Evolutionary conservation across 23 tunicate species (phyloP), one percentile per base, ranked within the genome.

Genomic region (Halocynthia aurantium): DNA sequence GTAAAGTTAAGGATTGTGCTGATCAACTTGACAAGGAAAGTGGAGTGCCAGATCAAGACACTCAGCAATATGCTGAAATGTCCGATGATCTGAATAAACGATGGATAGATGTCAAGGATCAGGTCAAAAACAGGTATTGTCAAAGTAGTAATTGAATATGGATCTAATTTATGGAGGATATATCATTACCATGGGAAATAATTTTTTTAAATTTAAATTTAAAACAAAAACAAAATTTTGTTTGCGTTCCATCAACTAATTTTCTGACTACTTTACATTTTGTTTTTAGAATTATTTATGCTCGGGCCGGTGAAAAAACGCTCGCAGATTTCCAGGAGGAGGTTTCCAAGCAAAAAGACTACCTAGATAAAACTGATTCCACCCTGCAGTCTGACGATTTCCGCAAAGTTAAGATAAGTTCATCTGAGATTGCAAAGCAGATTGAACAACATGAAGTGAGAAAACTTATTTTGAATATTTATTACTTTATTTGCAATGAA

Each of bases 81-180:
- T 69, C 88, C 0, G 50, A 68, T 6, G 88, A 84, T 60, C 58
- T 89, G 62, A 76, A 53, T 13, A 77, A 89, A 22, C 69, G 96
- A 80, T 89, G 96, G 96, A 61, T 84, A 8, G 67, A 44, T 5
- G 82, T 80, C 6, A 89, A 89, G 64, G 68, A 89, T n/a, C 96
- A 89, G 76, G 71, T 89, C 22, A 70, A 62, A 22, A 80, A 89
- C 21, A 89, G 96, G 96, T 89, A 70, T 18, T 15, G 10, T 78
- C 53, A 51, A 22, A 11, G 4, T 18, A 15, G 13, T 68, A 15
- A 18, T n/a, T 15, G 2, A 44, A 18, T 68, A 18, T 71, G 67
- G 10, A 22, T 60, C 49, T 18, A 22, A 12, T 15, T 22, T 68
- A 11, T 4, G 5, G 22, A 19, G 5, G 2, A 68, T 15, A 13